Evolutionary conservation across 2,797 vertebrate species (phyloP), one percentile per base, ranked within the genome.

Genomic region (Malacoraja senta): DNA sequence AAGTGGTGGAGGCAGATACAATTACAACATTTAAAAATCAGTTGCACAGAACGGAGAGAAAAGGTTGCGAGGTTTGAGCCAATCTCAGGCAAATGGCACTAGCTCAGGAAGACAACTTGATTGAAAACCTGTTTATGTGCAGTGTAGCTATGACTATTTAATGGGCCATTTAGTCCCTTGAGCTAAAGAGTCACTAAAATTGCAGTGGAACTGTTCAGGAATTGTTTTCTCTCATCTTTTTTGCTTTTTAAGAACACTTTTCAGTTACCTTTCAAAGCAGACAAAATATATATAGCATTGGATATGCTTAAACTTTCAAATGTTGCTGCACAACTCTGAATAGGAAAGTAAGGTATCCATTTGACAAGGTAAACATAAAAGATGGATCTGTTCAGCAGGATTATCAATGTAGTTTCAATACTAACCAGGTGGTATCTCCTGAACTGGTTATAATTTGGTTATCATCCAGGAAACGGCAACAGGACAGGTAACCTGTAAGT

Each of bases 401-500:
- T 71, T 12, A 19, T 12, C n/a, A 61, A 10, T 93, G 94, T 93
- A 96, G 94, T 93, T 93, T 78, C 53, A 19, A 90, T 93, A 96
- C 98, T 98, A 95, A 99, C 98, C 98, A 99, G 95, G 97, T 98
- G 97, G 98, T 99, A 96, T 99, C 98, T 93, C 98, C 98, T 96
- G 98, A 99, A 96, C 98, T 99, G 94, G 98, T 99, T 95, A 99
- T 97, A 76, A 99, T 99, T 96, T 99, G 98, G 97, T 98, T 99
- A 97, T 99, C 98, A 95, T 99, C 98, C 97, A 99, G 96, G 95
- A 99, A 99, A 95, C 98, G 98, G 97, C 98, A 99, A 96, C 98
- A 99, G 95, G 98, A 99, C 96, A 99, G 96, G 96, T 99, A 99
- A 95, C 98, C 98, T 99, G 95, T 86, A 93, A 94, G 93, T 86